Evolutionary conservation across 2,113 vertebrate genomes (phyloP), one percentile per base, ranked within the genome.

Genomic region (Indicator maculatus): DNA sequence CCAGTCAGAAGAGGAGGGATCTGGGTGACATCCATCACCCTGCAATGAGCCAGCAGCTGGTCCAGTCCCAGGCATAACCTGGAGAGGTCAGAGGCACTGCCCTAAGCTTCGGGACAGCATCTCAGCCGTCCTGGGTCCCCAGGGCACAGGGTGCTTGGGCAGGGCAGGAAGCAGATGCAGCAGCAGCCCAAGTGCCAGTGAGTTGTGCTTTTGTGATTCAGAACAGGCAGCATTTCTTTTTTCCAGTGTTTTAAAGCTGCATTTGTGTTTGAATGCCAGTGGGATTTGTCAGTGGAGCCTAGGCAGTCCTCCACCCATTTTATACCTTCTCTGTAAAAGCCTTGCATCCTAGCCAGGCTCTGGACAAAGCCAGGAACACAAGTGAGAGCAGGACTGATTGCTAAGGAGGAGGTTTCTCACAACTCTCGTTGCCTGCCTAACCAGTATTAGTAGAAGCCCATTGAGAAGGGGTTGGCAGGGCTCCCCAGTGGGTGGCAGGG

Each of bases 261-360:
- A 95, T 95, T 97, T 95, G 91, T 95, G 81, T 96, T 96, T 96
- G 95, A 95, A 94, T 94, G 91, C 82, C 84, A 66, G 87, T 0
- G 2, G 86, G 92, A 93, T 96, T 94, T 89, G 89, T 58, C 67
- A 41, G 90, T 16, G 7, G 36, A 83, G 84, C 88, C 70, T 14
- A 60, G 90, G 76, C 92, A 36, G 91, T 82, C 76, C 89, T 61
- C 73, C 88, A n/a, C 93, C 82, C 66, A 3, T 86, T 90, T 84
- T 56, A 18, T 72, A 74, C 83, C 93, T 90, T 80, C 83, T 41
- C 69, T 77, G 56, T 38, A 2, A 88, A 85, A 75, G 83, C 61
- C 53, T 47, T 30, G 47, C 7, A 0, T 55, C 71, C 67, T 81
- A 31, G 92, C 67, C 93, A 69, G 90, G 38, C 77, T 12, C 87